phyloP scores from a whole-genome alignment of 2,113 vertebrate species.

The Chroicocephalus ridibundus region DNA sequence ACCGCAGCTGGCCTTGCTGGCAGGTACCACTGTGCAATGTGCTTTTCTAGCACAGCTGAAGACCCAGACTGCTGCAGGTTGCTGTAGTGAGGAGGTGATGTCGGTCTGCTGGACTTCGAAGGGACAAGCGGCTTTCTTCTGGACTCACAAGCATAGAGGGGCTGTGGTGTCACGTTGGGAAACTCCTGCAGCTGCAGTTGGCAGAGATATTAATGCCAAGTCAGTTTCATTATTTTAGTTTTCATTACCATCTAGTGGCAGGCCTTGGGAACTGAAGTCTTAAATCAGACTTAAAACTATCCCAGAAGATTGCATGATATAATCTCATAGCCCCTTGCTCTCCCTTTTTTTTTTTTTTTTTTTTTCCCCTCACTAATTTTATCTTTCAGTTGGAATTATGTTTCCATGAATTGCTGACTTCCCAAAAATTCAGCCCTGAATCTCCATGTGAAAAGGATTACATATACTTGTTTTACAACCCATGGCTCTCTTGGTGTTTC shows the following conservation, averaged over 20 bases:
- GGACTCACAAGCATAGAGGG: background rate
- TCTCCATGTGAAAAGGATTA: background rate
- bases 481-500: background rate
- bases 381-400: background rate
- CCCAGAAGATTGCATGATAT: background rate
- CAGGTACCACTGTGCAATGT: too few relatives aligned
- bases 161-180: background rate
- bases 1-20: accelerated
- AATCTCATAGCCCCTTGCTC: background rate
- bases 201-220: background rate
- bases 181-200: background rate
- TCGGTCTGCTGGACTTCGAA: background rate
- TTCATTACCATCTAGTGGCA: conserved; percentile 54
- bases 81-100: background rate
- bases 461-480: background rate
- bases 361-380: background rate
- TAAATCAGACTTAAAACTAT: background rate
- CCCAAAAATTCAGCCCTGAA: background rate
- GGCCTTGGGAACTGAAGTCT: background rate
- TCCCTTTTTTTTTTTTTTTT: background rate
- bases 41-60: background rate
- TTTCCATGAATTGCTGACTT: background rate
- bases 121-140: background rate
- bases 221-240: background rate
- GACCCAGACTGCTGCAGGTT: background rate